Evolutionary conservation across 2,113 vertebrate species (phyloP), one percentile per base, ranked within the genome.

Genomic region (Bothrops jararaca): DNA sequence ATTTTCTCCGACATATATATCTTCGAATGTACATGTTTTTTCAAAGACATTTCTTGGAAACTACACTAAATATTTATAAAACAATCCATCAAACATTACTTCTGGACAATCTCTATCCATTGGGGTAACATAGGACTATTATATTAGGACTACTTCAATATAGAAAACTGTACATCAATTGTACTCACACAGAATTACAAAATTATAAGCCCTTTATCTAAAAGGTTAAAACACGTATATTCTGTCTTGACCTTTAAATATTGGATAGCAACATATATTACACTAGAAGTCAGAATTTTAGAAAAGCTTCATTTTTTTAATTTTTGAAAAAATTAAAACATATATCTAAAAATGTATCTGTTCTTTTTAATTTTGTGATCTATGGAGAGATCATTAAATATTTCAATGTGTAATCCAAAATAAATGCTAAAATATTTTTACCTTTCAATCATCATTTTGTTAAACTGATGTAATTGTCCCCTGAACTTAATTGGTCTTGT

Each of bases 11-110:
- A 57, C 95, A 96, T 96, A 97, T 85, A 93, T 6, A 20, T 89
- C 96, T 92, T 97, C 97, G 96, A 96, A 88, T 96, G 95, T 94
- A 96, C 95, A 92, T 54, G 92, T 95, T 93, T 93, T 95, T 96
- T 96, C 97, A 96, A 91, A 96, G 94, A 23, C 12, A 26, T 94
- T 92, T 92, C 92, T 94, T 94, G 94, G 92, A 94, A 97, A 92
- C 94, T 45, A 34, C 1, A 91, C n/a, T 52, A 89, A 56, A 92
- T 92, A 86, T 85, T 92, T 90, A 53, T 15, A 39, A 26, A 60
- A 50, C 53, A 86, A 86, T 86, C 29, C 42, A 90, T 52, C 74
- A 60, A 5, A 85, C 45, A 11, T 29, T 58, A 85, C 12, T 52
- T 8, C 69, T 58, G 69, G 88, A 34, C 42, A 89, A 60, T 13